phyloP scores from a whole-genome alignment of 2,888 invertebrate genomes.

The Pharmacophagus antenor region DNA sequence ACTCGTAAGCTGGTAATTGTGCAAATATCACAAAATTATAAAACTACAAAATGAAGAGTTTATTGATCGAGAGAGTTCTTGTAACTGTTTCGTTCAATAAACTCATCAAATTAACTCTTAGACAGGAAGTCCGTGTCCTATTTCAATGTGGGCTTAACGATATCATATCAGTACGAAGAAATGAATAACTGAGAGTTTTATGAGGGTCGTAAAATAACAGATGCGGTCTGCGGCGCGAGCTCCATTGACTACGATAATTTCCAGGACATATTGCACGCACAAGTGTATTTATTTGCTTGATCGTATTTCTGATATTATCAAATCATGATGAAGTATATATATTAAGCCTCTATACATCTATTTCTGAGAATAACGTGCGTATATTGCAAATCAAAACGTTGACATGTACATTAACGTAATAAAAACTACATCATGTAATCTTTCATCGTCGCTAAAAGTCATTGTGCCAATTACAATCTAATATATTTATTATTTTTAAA shows the following conservation, averaged over 20 bases:
- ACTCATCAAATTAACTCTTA: conserved; percentile 33
- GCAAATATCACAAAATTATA: background rate
- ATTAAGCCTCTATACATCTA: too few relatives aligned
- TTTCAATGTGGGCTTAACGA: conserved; percentile 36
- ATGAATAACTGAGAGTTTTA: conserved; percentile 40
- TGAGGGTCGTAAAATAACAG: conserved; percentile 40
- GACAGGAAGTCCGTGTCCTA: conserved; percentile 39
- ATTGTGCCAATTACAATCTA: too few relatives aligned
- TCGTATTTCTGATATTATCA: background rate
- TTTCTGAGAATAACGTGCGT: background rate
- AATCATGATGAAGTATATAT: too few relatives aligned
- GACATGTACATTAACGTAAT: too few relatives aligned
- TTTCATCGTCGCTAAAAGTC: too few relatives aligned
- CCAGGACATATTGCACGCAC: conserved; percentile 30
- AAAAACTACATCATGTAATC: too few relatives aligned
- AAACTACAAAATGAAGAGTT: conserved; percentile 2
- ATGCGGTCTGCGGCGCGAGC: conserved; percentile 32
- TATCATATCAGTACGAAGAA: conserved; percentile 35
- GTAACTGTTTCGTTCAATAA: conserved; percentile 30
- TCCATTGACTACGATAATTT: background rate
- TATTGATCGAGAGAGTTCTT: too few relatives aligned
- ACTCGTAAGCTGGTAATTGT: too few relatives aligned
- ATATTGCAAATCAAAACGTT: background rate
- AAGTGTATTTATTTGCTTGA: conserved; percentile 28
- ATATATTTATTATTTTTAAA: too few relatives aligned